Evolutionary conservation across 2,113 vertebrate genomes (phyloP).

Genomic region (Coturnix japonica): DNA sequence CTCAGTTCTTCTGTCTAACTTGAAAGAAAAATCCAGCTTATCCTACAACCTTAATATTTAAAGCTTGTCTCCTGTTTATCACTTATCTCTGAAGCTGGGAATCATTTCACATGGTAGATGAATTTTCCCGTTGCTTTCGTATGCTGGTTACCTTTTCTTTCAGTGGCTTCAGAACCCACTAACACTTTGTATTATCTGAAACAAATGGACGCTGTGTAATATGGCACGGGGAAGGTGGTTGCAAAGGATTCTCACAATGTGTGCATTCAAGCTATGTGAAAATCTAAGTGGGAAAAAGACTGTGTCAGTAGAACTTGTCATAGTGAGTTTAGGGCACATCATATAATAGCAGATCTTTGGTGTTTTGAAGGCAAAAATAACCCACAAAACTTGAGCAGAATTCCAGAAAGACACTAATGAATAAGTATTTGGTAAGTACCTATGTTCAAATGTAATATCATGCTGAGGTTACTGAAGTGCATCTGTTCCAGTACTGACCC

Average conservation of each 20-base stretch:
- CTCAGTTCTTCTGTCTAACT: neutral
- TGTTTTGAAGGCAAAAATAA: slow-evolving; percentile 13
- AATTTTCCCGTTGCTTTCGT: neutral
- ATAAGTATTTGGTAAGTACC: neutral
- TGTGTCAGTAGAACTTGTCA: slow-evolving; percentile 38
- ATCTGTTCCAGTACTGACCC: too few species aligned
- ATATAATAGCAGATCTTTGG: slow-evolving; percentile 30
- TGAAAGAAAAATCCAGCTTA: neutral
- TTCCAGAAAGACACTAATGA: slow-evolving; percentile 24
- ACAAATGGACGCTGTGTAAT: slow-evolving; percentile 26
- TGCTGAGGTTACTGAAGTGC: too few species aligned
- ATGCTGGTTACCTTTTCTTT: neutral
- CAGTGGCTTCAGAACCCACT: slow-evolving; percentile 44
- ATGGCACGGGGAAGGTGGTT: slow-evolving; percentile 6
- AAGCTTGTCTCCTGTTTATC: neutral
- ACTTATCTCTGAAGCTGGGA: neutral
- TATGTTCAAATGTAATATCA: neutral
- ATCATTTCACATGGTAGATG: slow-evolving; percentile 7
- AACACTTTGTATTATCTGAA: slow-evolving; percentile 59
- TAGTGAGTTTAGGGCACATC: neutral
- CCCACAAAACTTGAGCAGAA: neutral
- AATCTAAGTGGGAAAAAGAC: slow-evolving; percentile 51
- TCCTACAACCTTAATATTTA: neutral
- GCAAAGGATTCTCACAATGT: slow-evolving; percentile 60
- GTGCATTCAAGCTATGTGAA: slow-evolving; percentile 28